A percentile compares a stretch with the other conserved stretches of the same genome.
Conservation (phyloP, 2,888 invertebrate species). For the Drosophila anceps region DNA sequence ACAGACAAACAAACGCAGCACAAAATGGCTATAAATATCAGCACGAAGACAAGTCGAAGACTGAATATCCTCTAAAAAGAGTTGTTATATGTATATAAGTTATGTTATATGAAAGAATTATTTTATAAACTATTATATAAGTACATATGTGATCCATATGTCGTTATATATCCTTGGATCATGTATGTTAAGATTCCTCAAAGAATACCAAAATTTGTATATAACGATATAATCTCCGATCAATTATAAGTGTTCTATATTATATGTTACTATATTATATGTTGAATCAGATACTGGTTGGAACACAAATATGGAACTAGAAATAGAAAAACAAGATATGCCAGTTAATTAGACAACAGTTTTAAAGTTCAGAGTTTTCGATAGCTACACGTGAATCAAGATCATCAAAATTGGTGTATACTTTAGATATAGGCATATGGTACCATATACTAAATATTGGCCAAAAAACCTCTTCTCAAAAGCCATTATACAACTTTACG, state of each 20-base stretch:
- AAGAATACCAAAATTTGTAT: too few species aligned
- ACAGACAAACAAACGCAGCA: conserved; percentile 32
- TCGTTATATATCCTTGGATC: too few species aligned
- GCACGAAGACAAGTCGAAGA: neutral
- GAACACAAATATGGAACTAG: neutral
- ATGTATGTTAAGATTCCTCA: too few species aligned
- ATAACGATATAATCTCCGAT: neutral
- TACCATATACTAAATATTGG: neutral
- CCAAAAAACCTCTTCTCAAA: neutral
- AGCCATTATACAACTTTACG: neutral
- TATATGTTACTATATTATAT: neutral
- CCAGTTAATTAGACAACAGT: neutral
- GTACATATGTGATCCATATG: too few species aligned
- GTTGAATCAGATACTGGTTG: neutral
- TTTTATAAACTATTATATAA: too few species aligned
- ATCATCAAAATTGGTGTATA: neutral
- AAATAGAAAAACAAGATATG: neutral
- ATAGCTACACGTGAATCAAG: neutral
- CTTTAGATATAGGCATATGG: too few species aligned
- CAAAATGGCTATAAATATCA: neutral
- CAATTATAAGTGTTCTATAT: neutral
- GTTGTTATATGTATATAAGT: neutral
- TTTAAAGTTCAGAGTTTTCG: too few species aligned
- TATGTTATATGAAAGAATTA: neutral
- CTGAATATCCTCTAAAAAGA: neutral